Base-by-base conservation (phyloP, 2,888 invertebrate species). In the Ennomos quercinarius region DNA sequence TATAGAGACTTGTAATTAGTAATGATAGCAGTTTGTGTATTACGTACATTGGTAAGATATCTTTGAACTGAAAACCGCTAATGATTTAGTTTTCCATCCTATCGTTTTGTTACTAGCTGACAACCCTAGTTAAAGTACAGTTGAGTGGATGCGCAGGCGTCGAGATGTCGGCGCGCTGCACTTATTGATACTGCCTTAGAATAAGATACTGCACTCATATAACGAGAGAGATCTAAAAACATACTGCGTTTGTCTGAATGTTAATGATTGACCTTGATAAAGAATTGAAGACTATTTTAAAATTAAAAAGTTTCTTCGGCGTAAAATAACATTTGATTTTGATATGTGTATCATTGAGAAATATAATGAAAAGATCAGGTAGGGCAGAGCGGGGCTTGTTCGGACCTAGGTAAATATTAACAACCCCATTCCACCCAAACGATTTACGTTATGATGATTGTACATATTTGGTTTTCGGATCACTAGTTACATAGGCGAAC, bases 101-200 rank as follows among this genome's bases (percentile, higher is more conserved):
- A 27, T 27, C 27, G 27, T 27, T 27, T 27, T 6, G 27, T 27
- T 27, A 6, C 27, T 37, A 5, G 45, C 2, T 27, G 50, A 9
- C 61, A 67, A 13, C 68, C 68, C 67, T 69, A 59, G 39, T 39
- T 41, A 46, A 52, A 55, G 46, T 55, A 57, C 49, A 60, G 62
- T 56, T 52, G 57, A 63, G 61, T 67, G 57, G 62, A 67, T 58
- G 68, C 58, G 61, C 63, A 63, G 67, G 70, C 67, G 68, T 66
- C 67, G 47, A 63, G 64, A 69, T 64, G 62, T 65, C 68, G 67
- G 67, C 53, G 55, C 44, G 43, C 44, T 54, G 53, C 63, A 57
- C 62, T 64, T 64, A 65, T 55, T 67, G 68, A 67, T 64, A 58
- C 46, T 17, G 17, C n/a, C n/a, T n/a, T n/a, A n/a, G n/a, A n/a